Conservation (phyloP, 1,140 invertebrate species). For the Drosophila arawakana region DNA sequence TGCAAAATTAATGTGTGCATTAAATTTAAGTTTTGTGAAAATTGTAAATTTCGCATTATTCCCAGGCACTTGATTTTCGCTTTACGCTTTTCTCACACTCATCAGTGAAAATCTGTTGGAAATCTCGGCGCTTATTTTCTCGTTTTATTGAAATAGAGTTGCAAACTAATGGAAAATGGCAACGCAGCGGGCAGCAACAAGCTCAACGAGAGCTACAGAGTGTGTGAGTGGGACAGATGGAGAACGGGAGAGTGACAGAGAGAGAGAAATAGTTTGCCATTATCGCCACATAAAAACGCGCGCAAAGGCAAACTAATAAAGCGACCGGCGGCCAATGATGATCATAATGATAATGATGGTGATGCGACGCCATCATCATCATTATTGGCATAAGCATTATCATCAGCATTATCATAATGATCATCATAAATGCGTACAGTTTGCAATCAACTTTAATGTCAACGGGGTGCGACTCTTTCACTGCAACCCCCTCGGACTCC, state of each 20-base stretch:
- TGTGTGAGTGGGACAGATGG: not conserved
- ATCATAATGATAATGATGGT: slow-evolving; percentile 58
- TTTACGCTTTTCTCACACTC: slow-evolving; percentile 34
- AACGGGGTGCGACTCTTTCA: slow-evolving; percentile 50
- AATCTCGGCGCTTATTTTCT: slow-evolving; percentile 17
- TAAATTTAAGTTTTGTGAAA: not conserved
- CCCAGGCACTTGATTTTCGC: slow-evolving; percentile 26
- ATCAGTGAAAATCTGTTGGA: slow-evolving; percentile 7
- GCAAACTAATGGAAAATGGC: slow-evolving; percentile 38
- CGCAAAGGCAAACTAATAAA: slow-evolving; percentile 77
- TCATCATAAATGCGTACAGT: slow-evolving; percentile 72
- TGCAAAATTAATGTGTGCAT: not conserved
- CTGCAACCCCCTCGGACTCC: not conserved
- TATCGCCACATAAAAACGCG: slow-evolving; percentile 60
- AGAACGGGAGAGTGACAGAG: not conserved
- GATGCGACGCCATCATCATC: slow-evolving; percentile 57
- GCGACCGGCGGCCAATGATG: slow-evolving; percentile 59
- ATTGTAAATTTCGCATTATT: slow-evolving; percentile 20
- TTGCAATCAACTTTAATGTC: slow-evolving; percentile 78
- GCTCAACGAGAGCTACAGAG: not conserved
- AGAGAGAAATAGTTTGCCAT: slow-evolving; percentile 9
- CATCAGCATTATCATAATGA: slow-evolving; percentile 21
- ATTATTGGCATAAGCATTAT: slow-evolving; percentile 15
- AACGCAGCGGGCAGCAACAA: slow-evolving; percentile 17
- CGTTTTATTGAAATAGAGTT: slow-evolving; percentile 30